Evolutionary conservation across 2,888 invertebrate genomes (phyloP).

Genomic region (Saturnia japonica): DNA sequence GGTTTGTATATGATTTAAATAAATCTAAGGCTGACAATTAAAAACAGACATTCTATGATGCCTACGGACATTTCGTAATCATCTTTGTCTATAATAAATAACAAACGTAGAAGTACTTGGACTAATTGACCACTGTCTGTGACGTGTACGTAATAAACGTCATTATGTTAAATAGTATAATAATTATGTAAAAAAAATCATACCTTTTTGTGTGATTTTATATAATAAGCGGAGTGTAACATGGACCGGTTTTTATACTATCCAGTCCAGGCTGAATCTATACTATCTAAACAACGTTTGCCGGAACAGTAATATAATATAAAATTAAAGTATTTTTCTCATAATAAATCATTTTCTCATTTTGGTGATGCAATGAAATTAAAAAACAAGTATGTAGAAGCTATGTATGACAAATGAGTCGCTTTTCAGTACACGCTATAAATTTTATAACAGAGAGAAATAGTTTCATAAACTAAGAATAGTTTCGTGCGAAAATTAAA

Average conservation of each 20-base stretch:
- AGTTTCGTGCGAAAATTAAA: too few species aligned
- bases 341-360: too few species aligned
- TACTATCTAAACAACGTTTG: too few species aligned
- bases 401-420: too few species aligned
- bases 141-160: conserved; percentile 32
- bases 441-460: too few species aligned
- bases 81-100: conserved; percentile 24
- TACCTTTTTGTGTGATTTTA: background rate
- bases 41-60: conserved; percentile 1
- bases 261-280: too few species aligned
- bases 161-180: conserved; percentile 23
- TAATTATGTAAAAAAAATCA: conserved; percentile 32
- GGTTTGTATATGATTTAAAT: conserved; percentile 9
- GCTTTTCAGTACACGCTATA: too few species aligned
- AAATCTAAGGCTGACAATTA: conserved; percentile 6
- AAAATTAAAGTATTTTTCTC: too few species aligned
- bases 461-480: too few species aligned
- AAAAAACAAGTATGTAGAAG: too few species aligned
- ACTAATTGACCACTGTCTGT: conserved; percentile 51
- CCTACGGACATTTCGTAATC: conserved; percentile 9
- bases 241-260: background rate
- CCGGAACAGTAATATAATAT: too few species aligned
- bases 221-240: background rate
- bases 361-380: too few species aligned
- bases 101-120: conserved; percentile 40